Percentiles rank a stretch among this genome's conserved stretches.
Evolutionary conservation across 1,140 invertebrate genomes (phyloP).

Genomic region (Habropoda laboriosa): DNA sequence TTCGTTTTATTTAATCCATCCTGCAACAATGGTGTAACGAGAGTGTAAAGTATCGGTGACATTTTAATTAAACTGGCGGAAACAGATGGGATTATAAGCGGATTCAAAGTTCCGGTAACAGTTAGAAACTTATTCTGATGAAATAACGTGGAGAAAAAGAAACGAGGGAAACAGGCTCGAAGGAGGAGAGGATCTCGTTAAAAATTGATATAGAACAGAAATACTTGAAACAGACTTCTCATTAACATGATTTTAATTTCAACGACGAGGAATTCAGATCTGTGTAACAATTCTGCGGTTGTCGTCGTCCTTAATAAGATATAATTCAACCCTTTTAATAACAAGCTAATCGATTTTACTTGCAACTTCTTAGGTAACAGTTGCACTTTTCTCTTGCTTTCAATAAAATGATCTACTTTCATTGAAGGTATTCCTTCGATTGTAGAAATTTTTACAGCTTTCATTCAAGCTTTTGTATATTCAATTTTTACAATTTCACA

Average conservation of each 20-base stretch:
- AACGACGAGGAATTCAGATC: not conserved
- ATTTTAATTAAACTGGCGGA: not conserved
- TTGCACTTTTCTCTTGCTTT: too few relatives aligned
- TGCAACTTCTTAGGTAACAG: too few relatives aligned
- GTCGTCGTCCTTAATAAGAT: not conserved
- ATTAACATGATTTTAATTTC: not conserved
- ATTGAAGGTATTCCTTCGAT: too few relatives aligned
- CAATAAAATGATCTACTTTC: too few relatives aligned
- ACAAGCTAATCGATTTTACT: too few relatives aligned
- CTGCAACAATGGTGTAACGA: not conserved
- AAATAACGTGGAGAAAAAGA: too few relatives aligned
- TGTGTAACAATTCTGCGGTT: not conserved
- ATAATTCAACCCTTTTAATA: not conserved
- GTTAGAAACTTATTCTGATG: not conserved
- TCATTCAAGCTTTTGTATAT: too few relatives aligned
- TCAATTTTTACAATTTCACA: too few relatives aligned
- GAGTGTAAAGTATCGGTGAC: not conserved
- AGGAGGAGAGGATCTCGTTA: not conserved
- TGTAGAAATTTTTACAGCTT: too few relatives aligned
- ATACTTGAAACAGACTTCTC: not conserved
- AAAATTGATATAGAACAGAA: not conserved
- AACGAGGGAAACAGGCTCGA: not conserved
- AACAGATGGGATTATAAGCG: not conserved
- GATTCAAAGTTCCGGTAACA: not conserved
- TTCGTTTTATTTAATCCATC: not conserved